Percentiles rank a stretch among this genome's conserved stretches.
These are phyloP conservation scores for Aurelia coerulea DNA, from an alignment of 30 jellyfish, hydroid and myxozoan genomes.

Conservation along the genomic window DNA sequence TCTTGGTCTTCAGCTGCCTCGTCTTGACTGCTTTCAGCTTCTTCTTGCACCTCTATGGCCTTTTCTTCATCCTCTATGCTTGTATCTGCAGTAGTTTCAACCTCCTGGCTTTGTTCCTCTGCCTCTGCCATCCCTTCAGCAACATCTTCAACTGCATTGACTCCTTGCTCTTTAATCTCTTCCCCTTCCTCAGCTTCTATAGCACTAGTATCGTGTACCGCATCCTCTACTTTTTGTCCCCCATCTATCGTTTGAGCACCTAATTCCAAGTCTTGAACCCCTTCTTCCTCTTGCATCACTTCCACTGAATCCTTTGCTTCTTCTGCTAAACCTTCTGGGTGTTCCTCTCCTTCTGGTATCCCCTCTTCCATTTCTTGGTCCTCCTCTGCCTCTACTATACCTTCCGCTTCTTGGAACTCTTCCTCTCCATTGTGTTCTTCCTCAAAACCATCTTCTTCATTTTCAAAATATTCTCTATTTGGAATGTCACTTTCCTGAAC, in stretches of 20 bases:
- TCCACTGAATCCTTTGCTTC: slow-evolving; percentile 3
- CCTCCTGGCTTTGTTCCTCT: slow-evolving; percentile 38
- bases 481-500: not conserved
- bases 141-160: not conserved
- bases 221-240: too few species aligned
- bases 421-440: slow-evolving; percentile 14
- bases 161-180: too few species aligned
- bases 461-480: not conserved
- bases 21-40: slow-evolving; percentile 1
- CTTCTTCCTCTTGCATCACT: slow-evolving; percentile 5
- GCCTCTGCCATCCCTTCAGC: not conserved
- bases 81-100: slow-evolving; percentile 7
- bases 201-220: too few species aligned
- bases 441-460: not conserved
- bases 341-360: slow-evolving; percentile 15
- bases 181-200: too few species aligned
- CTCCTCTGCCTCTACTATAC: not conserved
- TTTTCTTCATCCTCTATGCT: slow-evolving; percentile 29
- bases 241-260: too few species aligned
- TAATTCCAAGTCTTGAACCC: not conserved
- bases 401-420: slow-evolving; percentile 20
- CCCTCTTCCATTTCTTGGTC: slow-evolving; percentile 2
- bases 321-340: not conserved
- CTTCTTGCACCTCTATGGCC: slow-evolving; percentile 28
- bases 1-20: slow-evolving; percentile 33